A percentile compares a stretch with the other conserved stretches of the same genome.
These are phyloP conservation scores for Rhaphigaster nebulosa DNA, from an alignment of 2,888 invertebrate genomes.

Conservation along the genomic window DNA sequence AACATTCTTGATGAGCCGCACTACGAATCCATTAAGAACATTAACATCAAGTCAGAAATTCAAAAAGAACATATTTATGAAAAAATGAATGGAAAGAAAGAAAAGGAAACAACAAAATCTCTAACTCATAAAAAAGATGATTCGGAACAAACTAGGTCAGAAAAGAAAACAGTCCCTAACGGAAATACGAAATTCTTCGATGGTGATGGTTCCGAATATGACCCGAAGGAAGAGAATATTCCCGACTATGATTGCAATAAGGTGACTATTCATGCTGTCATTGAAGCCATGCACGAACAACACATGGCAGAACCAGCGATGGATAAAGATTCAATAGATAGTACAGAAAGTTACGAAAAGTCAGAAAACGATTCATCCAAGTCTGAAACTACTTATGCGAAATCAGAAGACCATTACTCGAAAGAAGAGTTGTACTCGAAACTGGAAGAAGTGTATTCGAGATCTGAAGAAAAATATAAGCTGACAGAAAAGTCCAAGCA, in stretches of 20 bases:
- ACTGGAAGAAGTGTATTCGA: conserved; percentile 48
- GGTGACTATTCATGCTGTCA: conserved; percentile 50
- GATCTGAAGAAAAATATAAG: conserved; percentile 58
- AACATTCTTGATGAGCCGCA: conserved; percentile 51
- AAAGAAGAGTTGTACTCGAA: conserved; percentile 52
- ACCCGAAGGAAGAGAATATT: conserved; percentile 54
- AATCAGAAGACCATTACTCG: conserved; percentile 30
- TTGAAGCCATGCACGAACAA: conserved; percentile 55
- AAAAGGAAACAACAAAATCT: not conserved
- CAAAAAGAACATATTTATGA: conserved; percentile 8
- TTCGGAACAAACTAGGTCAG: not conserved
- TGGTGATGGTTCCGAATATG: conserved; percentile 55
- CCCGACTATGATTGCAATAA: conserved; percentile 51
- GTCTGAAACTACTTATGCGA: not conserved
- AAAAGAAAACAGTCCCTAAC: not conserved
- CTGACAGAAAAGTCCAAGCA: not conserved
- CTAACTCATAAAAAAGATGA: not conserved
- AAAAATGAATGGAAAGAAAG: conserved; percentile 19
- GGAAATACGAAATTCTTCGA: not conserved
- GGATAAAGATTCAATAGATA: conserved; percentile 57
- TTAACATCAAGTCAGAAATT: not conserved
- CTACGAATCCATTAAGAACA: conserved; percentile 12
- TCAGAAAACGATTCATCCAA: conserved; percentile 14
- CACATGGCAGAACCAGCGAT: conserved; percentile 57
- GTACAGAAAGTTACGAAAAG: conserved; percentile 34